phyloP scores from a whole-genome alignment of 2,888 invertebrate genomes.

The Antitype chi region DNA sequence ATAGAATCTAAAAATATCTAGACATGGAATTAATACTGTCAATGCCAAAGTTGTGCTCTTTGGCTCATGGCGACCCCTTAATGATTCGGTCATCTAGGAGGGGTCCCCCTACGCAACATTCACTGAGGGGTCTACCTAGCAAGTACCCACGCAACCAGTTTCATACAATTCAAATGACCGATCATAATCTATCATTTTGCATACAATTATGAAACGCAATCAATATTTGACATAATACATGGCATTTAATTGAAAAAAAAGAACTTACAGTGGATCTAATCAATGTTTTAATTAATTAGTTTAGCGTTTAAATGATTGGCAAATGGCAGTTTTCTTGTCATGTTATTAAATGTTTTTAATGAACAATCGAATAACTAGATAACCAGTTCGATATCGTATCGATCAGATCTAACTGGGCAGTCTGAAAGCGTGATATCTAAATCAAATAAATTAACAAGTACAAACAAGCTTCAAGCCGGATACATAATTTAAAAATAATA shows the following conservation, averaged over 20 bases:
- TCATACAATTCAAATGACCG: conserved; percentile 62
- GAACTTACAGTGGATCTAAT: conserved; percentile 53
- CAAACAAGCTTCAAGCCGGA: conserved; percentile 70
- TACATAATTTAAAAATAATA: conserved; percentile 78
- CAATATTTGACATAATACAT: conserved; percentile 57
- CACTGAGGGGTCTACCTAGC: conserved; percentile 41
- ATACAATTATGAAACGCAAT: conserved; percentile 63
- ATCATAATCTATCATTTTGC: conserved; percentile 62
- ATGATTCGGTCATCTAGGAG: conserved; percentile 20
- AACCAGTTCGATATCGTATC: conserved; percentile 52
- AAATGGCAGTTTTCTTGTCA: conserved; percentile 66
- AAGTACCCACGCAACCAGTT: conserved; percentile 54
- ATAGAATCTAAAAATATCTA: neutral
- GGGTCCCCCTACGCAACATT: conserved; percentile 44
- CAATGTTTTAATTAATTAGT: conserved; percentile 63
- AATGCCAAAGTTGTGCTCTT: neutral
- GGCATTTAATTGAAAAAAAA: conserved; percentile 51
- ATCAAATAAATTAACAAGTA: conserved; percentile 75
- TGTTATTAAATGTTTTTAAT: conserved; percentile 66
- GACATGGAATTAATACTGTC: no score
- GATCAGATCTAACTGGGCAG: conserved; percentile 49
- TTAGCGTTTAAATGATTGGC: conserved; percentile 57
- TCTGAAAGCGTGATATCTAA: conserved; percentile 74
- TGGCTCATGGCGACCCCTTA: neutral
- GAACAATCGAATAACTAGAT: conserved; percentile 57